Evolutionary conservation across 2,797 vertebrate genomes (phyloP), one percentile per base, ranked within the genome.

Genomic region (Clarias platycephalus): DNA sequence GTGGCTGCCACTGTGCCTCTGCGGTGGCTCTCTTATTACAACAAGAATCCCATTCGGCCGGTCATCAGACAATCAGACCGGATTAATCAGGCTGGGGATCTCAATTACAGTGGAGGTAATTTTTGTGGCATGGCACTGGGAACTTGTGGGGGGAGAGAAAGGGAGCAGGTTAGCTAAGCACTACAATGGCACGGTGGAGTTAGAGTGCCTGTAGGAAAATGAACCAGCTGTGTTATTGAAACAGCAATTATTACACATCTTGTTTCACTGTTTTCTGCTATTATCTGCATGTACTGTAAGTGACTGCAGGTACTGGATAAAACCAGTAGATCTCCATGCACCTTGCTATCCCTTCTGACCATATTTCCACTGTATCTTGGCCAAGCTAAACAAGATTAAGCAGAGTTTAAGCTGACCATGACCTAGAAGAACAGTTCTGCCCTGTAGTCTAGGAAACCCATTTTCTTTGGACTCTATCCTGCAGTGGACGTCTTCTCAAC

Each of bases 11-110:
- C 86, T 75, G 70, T 84, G 87, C 88, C 88, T 88, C 86, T 86
- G 89, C 88, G 88, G 87, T 83, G 68, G 81, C 87, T 91, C 84
- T 91, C 90, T 89, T 90, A 92, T 92, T 93, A 92, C 89, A 81
- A 83, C 76, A 89, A 88, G 85, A 88, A 92, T 92, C 89, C 91
- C 90, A 92, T 93, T 94, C 91, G 92, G 90, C 88, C 88, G 88
- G 90, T 92, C 93, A 92, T 93, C 93, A 93, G 89, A 91, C 91
- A 93, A 92, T 94, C 92, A 93, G 92, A 93, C 93, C 88, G 91
- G 90, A 91, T 92, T 93, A 93, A 94, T 94, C 88, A 89, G 86
- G 87, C 87, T 68, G 85, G 90, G 85, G 90, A 92, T 94, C 93
- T 93, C 92, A 93, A 93, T 92, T 92, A 93, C 57, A 63, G 84